These are phyloP conservation scores for Oenanthe melanoleuca DNA, from an alignment of 2,113 vertebrate genomes.

Conservation along the genomic window DNA sequence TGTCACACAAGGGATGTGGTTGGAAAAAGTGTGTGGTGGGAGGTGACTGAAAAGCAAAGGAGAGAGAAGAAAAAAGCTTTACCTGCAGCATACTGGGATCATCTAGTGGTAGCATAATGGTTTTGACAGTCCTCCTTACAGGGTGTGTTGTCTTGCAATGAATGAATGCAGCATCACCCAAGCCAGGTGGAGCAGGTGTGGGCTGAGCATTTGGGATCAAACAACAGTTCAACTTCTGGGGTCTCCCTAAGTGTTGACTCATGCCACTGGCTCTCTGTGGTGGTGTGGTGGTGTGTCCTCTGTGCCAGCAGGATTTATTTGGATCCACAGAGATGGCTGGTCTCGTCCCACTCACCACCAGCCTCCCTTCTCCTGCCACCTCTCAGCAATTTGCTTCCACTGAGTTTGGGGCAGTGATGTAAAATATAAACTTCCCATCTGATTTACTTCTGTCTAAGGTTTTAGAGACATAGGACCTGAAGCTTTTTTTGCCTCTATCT, in stretches of 20 bases:
- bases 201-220: not conserved
- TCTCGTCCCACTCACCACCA: not conserved
- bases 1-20: not conserved
- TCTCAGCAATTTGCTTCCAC: not conserved
- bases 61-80: not conserved
- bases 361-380: not conserved
- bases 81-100: not conserved
- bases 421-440: not conserved
- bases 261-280: fast-evolving
- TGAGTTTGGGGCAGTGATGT: not conserved
- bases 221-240: not conserved
- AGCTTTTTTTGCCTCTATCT: not conserved
- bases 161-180: not conserved
- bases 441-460: not conserved
- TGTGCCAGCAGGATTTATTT: fast-evolving
- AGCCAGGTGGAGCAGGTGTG: not conserved
- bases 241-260: not conserved
- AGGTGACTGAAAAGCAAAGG: not conserved
- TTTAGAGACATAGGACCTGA: not conserved
- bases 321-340: not conserved
- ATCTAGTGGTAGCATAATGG: not conserved
- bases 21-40: not conserved
- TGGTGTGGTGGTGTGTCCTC: not conserved
- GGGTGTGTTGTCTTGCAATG: not conserved
- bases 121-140: not conserved